Conservation (phyloP, 53 echinoderm and acorn worm genomes). For the Paelopatides confundens region DNA sequence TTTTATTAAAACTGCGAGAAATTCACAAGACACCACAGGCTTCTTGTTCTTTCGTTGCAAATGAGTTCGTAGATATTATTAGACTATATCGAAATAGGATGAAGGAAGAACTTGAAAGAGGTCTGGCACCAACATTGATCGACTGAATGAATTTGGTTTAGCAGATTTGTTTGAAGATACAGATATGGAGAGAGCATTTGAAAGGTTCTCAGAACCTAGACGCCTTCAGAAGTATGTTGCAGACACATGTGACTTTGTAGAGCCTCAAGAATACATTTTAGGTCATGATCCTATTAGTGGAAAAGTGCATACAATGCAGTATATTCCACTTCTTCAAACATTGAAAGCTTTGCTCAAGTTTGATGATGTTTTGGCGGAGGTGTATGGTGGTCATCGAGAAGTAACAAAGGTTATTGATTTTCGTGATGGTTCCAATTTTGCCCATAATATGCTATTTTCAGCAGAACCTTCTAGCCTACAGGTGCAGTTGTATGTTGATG, state of each 20-base stretch:
- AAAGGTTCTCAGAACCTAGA: not conserved
- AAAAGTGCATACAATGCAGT: conserved; percentile 44
- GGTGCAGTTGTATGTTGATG: conserved; percentile 14
- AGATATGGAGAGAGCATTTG: not conserved
- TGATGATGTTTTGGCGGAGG: conserved; percentile 33
- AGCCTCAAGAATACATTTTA: not conserved
- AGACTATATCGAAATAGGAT: too few species aligned
- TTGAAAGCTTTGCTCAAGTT: not conserved
- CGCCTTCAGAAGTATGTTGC: not conserved
- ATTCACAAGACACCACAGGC: too few species aligned
- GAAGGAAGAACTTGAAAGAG: too few species aligned
- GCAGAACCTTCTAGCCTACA: not conserved
- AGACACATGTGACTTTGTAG: not conserved
- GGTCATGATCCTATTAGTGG: conserved; percentile 2
- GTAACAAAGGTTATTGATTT: not conserved
- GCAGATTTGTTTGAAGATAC: too few species aligned
- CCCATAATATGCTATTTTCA: not conserved
- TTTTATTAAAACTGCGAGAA: too few species aligned
- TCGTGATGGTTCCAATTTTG: conserved; percentile 37
- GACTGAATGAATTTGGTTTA: too few species aligned
- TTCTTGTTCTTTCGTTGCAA: too few species aligned
- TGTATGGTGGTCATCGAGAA: conserved; percentile 20
- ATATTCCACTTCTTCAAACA: conserved; percentile 12
- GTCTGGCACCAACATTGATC: too few species aligned
- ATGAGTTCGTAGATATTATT: too few species aligned